Evolutionary conservation across 2,797 vertebrate genomes (phyloP), one percentile per base, ranked within the genome.

Genomic region (Rousettus madagascariensis): DNA sequence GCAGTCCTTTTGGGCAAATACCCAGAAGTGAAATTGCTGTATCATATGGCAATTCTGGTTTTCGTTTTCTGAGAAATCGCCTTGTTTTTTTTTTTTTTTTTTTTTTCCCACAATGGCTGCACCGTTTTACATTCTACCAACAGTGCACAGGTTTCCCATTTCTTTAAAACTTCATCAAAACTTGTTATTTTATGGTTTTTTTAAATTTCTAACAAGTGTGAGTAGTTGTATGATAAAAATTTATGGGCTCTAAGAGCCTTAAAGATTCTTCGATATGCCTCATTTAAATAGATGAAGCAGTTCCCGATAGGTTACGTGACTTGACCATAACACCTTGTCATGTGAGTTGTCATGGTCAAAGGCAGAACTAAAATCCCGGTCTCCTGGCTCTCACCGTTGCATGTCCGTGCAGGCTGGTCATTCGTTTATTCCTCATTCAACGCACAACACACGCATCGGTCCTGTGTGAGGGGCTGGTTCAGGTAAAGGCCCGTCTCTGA

Each of bases 401-500:
- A 0, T 7, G 26, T 20, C 15, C 38, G 3, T 26, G 19, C 13
- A 4, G 6, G 10, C 33, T 17, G 53, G 20, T n/a, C 71, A 49
- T 30, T 41, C 9, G 3, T 36, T 38, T 28, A 4, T 63, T 41
- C 10, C 78, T 28, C 19, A 6, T 12, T n/a, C 24, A 1, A 3
- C 30, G 26, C 24, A 3, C 6, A 1, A 3, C 20, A 3, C n/a
- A 10, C 7, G 0, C 30, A 0, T 19, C 5, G 8, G n/a, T 57
- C 0, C 84, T 38, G 10, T 38, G 20, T 68, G 57, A 80, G 33
- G 26, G 16, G 22, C 2, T 30, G 72, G 30, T 19, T 59, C 11
- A 0, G 5, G 6, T 41, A 1, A 6, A 38, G 78, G 28, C 9
- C 2, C 11, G 20, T 13, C 3, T 13, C n/a, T 13, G 6, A 22